Base-by-base conservation (phyloP, 2,797 vertebrate genomes). In the Microctenopoma stevenorrisi region DNA sequence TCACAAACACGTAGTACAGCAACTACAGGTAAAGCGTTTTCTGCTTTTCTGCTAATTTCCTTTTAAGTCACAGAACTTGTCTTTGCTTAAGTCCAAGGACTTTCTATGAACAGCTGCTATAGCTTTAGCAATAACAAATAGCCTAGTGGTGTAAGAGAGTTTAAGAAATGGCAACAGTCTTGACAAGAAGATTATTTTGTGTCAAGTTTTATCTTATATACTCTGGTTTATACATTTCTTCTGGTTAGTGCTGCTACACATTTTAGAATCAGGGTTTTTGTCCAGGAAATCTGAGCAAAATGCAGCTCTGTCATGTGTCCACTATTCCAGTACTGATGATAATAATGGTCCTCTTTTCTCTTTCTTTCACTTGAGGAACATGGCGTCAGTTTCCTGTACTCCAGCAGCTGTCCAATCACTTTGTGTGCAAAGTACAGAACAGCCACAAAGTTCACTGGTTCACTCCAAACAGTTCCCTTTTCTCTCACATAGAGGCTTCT, bases 1-100 rank as follows among this genome's bases (percentile, higher is more conserved):
- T 84, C 73, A 85, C 82, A 78, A 79, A 90, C 84, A 88, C 76
- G 75, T 48, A 75, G 66, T 72, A 89, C 64, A 79, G 76, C 76
- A 86, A 80, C 76, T 78, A 82, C 71, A 83, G 58, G 64, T 81
- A 50, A 60, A 81, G 30, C 76, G 62, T 54, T 59, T 22, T 50
- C 60, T 80, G 75, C 46, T 72, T 72, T 67, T 83, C 68, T 55
- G 43, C 43, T 55, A 50, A 64, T 60, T 72, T 76, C 57, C 46
- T 72, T 80, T 78, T n/a, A 64, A 68, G 42, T 71, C 65, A 72
- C 38, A 53, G 18, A 49, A 72, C 12, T 42, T 54, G 37, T 67
- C 44, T 73, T 79, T 58, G 51, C 71, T 56, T 47, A 82, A 80
- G 38, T 82, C 65, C 33, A 51, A 68, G 42, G 47, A 68, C 43